These are phyloP conservation scores for Gobionotothen gibberifrons DNA, from an alignment of 2,797 vertebrate species.

Conservation along the genomic window DNA sequence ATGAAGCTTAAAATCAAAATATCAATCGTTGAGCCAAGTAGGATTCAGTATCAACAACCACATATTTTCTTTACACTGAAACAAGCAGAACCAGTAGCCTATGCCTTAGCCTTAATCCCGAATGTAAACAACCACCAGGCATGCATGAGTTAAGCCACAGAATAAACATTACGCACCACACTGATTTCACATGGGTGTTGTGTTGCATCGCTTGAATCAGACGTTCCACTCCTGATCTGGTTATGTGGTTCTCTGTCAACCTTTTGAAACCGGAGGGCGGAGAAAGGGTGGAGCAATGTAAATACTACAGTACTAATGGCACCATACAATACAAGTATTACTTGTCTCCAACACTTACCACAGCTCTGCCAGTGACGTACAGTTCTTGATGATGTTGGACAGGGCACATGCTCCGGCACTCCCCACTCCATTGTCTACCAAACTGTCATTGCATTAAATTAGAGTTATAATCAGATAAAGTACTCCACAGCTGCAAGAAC, in stretches of 20 bases:
- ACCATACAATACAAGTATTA: conserved; percentile 1
- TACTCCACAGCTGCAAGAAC: background rate
- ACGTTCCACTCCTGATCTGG: conserved; percentile 80
- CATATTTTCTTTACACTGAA: conserved; percentile 2
- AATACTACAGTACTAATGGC: background rate
- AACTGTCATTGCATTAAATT: conserved; percentile 69
- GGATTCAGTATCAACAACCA: background rate
- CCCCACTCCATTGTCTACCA: conserved; percentile 89
- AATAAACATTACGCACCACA: conserved; percentile 81
- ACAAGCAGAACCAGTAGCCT: background rate
- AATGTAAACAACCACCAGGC: background rate
- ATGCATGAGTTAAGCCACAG: background rate
- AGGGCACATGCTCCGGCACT: conserved; percentile 83
- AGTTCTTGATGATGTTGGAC: conserved; percentile 83
- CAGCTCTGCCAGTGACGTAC: conserved; percentile 80
- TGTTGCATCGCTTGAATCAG: conserved; percentile 81
- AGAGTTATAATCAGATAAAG: conserved; percentile 1
- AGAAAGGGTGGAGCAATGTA: conserved; percentile 20
- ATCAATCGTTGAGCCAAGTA: background rate
- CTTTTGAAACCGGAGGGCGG: conserved; percentile 69
- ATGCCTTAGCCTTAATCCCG: background rate
- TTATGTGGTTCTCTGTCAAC: conserved; percentile 87
- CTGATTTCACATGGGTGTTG: conserved; percentile 81
- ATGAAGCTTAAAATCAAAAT: conserved; percentile 2
- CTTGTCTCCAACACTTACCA: conserved; percentile 79